Evolutionary conservation across 2,113 vertebrate genomes (phyloP), one percentile per base, ranked within the genome.

Genomic region (Salvelinus alpinus): DNA sequence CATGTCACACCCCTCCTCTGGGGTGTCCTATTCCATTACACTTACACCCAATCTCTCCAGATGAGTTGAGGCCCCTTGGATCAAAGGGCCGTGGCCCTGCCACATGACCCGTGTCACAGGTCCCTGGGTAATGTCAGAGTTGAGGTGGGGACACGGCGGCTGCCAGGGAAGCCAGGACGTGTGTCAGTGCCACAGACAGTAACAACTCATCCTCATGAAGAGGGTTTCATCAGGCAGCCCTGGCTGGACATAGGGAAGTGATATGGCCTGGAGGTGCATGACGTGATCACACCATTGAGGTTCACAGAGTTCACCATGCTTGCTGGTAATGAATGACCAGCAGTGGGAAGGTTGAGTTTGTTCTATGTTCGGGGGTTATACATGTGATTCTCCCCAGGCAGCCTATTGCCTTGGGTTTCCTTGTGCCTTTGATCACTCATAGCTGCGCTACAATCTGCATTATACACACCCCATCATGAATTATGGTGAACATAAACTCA

Each of bases 71-170:
- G 80, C 82, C 78, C 80, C 7, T 59, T 71, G 84, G 87, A 87
- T 91, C 84, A 89, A 88, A 88, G 82, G 84, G 79, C 89, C 7
- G 8, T 38, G 34, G 34, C 34, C 34, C 38, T 8, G 38, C 38
- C 89, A 86, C 78, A 88, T 87, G 86, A 84, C 86, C 88, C 80
- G 76, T 82, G 84, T 88, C 83, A 80, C 70, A 73, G 82, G 86
- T 87, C 84, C 78, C 76, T 67, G 73, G 82, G 78, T 91, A 92
- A 91, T 92, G 91, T 91, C 90, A 92, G 80, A 86, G 91, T 87
- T 85, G 80, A 84, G 27, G 79, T 82, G 18, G 81, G 87, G 82
- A 88, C 83, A 86, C 70, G 44, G 76, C 31, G 79, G 75, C 82
- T 80, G 57, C 73, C 79, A n/a, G 76, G 70, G 70, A 75, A 54